phyloP scores from a whole-genome alignment of 2,113 vertebrate genomes.

The Cranoglanis bouderius region DNA sequence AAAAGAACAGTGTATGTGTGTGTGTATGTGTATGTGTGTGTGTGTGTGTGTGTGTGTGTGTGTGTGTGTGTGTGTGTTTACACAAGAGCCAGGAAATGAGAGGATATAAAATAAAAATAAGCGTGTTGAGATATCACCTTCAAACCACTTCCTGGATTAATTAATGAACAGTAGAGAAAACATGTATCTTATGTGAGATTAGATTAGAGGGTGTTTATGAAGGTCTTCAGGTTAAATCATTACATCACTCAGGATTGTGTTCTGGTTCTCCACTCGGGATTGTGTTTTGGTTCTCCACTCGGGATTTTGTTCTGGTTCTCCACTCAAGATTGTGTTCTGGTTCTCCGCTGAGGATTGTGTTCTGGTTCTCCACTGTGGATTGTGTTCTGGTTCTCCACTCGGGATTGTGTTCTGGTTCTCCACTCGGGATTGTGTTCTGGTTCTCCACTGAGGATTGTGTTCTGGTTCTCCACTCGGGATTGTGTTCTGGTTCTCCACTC shows the following conservation, averaged over 20 bases:
- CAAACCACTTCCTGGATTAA: conserved; percentile 3
- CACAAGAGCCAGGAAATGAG: neutral
- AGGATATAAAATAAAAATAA: neutral
- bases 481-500: no score
- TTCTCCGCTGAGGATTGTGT: no score
- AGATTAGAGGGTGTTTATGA: neutral
- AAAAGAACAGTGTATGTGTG: neutral
- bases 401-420: no score
- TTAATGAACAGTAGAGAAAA: neutral
- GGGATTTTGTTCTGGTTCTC: no score
- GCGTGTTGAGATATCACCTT: neutral
- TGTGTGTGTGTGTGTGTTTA: neutral
- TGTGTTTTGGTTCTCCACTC: no score
- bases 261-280: no score
- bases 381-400: no score
- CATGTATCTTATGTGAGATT: neutral
- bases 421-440: no score
- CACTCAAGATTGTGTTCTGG: no score
- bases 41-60: neutral
- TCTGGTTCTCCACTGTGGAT: no score
- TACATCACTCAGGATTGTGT: neutral
- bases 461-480: no score
- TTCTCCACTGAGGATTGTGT: no score
- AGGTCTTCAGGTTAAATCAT: neutral
- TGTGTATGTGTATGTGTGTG: neutral